phyloP scores from a whole-genome alignment of 2,113 vertebrate species.

The Manacus vitellinus region DNA sequence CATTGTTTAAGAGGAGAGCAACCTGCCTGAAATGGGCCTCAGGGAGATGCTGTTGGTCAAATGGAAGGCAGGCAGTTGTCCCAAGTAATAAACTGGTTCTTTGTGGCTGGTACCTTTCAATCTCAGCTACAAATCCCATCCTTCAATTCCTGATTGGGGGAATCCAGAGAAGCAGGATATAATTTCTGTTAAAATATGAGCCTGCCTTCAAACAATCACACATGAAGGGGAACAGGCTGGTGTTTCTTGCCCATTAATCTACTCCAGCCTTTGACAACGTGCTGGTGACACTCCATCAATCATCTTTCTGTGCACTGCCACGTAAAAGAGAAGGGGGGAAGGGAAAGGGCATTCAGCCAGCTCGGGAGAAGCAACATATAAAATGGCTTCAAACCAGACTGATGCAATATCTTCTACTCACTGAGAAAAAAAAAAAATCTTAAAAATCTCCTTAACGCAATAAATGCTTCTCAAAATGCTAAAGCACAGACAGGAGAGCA shows the following conservation, averaged over 20 bases:
- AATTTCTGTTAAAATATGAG: conserved; percentile 50
- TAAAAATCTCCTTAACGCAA: background rate
- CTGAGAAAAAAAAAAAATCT: background rate
- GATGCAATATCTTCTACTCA: conserved; percentile 21
- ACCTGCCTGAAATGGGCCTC: background rate
- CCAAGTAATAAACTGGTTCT: background rate
- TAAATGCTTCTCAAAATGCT: background rate
- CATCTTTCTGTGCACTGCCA: conserved; percentile 4
- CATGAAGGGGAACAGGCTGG: conserved; percentile 22
- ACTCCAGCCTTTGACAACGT: conserved; percentile 50
- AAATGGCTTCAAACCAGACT: conserved; percentile 39
- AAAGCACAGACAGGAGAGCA: background rate
- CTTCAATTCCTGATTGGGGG: conserved; percentile 47
- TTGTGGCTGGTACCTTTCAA: conserved; percentile 24
- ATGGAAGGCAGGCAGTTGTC: background rate
- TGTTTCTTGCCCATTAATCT: conserved; percentile 65
- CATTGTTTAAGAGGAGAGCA: background rate
- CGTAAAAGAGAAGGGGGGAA: conserved; percentile 26
- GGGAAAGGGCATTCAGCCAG: conserved; percentile 54
- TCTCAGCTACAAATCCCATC: conserved; percentile 11
- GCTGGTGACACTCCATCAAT: conserved; percentile 50
- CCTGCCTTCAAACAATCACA: conserved; percentile 45
- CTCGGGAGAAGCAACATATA: conserved; percentile 30
- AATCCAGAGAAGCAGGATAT: conserved; percentile 30
- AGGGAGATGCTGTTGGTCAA: background rate